Percentiles rank a stretch among this genome's conserved stretches.
Conservation (phyloP, 2,113 vertebrate genomes). For the Pelecanus crispus region DNA sequence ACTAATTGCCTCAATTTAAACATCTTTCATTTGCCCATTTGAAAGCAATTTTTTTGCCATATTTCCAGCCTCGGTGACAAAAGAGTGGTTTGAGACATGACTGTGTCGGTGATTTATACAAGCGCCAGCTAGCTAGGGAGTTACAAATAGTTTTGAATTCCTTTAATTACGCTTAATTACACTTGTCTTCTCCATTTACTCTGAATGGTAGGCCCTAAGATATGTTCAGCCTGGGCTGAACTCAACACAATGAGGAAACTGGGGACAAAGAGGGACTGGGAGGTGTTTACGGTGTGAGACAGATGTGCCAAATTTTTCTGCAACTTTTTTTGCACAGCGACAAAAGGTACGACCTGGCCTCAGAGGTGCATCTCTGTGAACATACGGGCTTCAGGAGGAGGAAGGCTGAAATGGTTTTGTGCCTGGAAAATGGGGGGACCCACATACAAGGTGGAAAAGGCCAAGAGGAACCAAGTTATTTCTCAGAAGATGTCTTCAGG, state of each 20-base stretch:
- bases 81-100: neutral
- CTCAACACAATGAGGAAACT: neutral
- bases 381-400: accelerated
- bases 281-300: neutral
- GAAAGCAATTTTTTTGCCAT: neutral
- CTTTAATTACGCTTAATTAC: neutral
- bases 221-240: neutral
- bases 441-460: neutral
- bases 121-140: neutral
- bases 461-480: neutral
- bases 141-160: neutral
- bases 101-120: neutral
- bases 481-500: neutral
- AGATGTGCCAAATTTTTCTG: neutral
- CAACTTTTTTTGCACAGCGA: neutral
- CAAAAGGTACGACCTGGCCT: neutral
- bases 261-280: neutral
- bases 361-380: accelerated
- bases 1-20: neutral
- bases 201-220: neutral
- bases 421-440: neutral
- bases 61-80: neutral
- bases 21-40: neutral
- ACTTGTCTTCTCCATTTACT: neutral
- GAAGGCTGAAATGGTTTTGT: neutral